A percentile compares a stretch with the other conserved stretches of the same genome.
These are phyloP conservation scores for Coenonympha arcania DNA, from an alignment of 2,888 invertebrate genomes.

Conservation along the genomic window DNA sequence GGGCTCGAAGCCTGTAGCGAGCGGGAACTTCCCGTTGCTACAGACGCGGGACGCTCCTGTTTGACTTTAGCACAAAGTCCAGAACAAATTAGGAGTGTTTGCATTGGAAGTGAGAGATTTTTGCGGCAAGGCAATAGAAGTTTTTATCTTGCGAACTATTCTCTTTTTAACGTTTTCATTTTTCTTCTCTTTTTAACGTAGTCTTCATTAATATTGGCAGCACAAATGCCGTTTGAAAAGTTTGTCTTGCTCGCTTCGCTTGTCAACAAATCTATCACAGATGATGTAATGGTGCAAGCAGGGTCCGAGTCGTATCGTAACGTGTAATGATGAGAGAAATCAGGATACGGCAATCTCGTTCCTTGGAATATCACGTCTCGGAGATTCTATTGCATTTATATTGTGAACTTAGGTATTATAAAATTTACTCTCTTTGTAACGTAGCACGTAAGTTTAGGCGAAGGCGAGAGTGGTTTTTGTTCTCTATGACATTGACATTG, in stretches of 20 bases:
- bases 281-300: background rate
- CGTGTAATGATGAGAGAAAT: background rate
- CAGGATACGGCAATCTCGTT: conserved; percentile 10
- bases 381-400: conserved; percentile 64
- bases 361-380: conserved; percentile 37
- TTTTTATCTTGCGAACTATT: no score
- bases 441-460: conserved; percentile 18
- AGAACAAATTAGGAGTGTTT: conserved; percentile 9
- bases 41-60: conserved; percentile 2
- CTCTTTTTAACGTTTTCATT: no score
- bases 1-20: background rate
- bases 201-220: no score
- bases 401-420: conserved; percentile 34
- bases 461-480: background rate
- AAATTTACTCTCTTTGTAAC: conserved; percentile 28
- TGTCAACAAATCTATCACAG: background rate
- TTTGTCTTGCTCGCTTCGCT: background rate
- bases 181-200: background rate
- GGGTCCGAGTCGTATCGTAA: background rate
- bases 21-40: background rate
- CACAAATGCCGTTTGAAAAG: no score
- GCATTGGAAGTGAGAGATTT: background rate
- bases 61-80: conserved; percentile 12
- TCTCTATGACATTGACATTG: background rate
- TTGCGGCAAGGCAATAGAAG: background rate